Evolutionary conservation across 2,797 vertebrate species (phyloP).

Genomic region (Melanotaenia maccullochi): DNA sequence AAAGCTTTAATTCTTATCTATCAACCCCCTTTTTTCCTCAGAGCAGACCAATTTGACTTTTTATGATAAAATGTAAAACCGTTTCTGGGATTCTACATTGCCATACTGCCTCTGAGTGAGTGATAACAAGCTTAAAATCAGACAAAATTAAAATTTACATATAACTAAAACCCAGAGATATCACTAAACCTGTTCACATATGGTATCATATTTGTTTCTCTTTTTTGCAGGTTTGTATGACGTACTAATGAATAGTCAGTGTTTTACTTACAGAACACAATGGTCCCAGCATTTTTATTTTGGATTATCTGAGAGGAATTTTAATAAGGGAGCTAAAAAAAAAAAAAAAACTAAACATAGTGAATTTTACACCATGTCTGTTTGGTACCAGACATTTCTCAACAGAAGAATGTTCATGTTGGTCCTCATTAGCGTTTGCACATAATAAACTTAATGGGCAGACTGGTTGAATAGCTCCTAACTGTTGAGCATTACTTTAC

Average conservation of each 20-base stretch:
- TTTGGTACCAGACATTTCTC: background rate
- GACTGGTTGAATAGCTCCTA: background rate
- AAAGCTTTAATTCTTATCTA: background rate
- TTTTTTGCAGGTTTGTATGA: background rate
- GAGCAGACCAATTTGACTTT: slow-evolving; percentile 16
- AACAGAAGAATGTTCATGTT: background rate
- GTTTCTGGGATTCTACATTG: slow-evolving; percentile 10
- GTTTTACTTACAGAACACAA: background rate
- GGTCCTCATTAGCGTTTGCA: background rate
- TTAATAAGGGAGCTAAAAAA: background rate
- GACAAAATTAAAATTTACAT: slow-evolving; percentile 24
- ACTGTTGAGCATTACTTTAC: background rate
- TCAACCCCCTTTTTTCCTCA: background rate
- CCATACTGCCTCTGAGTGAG: background rate
- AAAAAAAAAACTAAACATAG: background rate
- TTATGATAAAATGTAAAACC: slow-evolving; percentile 20
- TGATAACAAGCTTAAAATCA: slow-evolving; percentile 19
- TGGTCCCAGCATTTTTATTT: background rate
- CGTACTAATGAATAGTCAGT: background rate
- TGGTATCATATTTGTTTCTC: background rate
- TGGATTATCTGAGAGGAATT: background rate
- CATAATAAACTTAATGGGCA: background rate
- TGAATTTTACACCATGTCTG: background rate
- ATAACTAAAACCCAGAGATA: slow-evolving; percentile 8
- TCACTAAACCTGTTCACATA: background rate